A percentile compares a stretch with the other conserved stretches of the same genome.
Conservation (phyloP, 1,140 invertebrate genomes). For the Coboldia fuscipes region DNA sequence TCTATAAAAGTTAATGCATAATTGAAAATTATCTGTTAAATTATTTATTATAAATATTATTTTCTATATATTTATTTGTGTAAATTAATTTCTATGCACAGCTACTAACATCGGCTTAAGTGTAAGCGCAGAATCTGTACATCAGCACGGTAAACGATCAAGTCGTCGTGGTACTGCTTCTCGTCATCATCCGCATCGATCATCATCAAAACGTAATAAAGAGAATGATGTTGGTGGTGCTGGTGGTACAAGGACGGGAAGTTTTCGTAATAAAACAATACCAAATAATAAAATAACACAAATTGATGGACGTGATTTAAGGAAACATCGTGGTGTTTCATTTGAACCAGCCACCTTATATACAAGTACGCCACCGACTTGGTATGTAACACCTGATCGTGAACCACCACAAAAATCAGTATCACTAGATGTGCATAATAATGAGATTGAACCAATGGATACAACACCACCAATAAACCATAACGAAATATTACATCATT, state of each 20-base stretch:
- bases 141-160: conserved; percentile 26
- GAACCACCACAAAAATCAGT: not conserved
- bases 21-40: too few species aligned
- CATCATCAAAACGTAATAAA: conserved; percentile 43
- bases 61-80: too few species aligned
- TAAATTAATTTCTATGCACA: too few species aligned
- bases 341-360: not conserved
- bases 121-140: conserved; percentile 42
- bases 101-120: conserved; percentile 33
- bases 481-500: too few species aligned
- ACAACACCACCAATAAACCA: conserved; percentile 6
- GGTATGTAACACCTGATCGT: not conserved
- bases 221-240: conserved; percentile 27
- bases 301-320: not conserved
- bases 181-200: conserved; percentile 36
- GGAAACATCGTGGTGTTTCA: conserved; percentile 1
- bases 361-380: not conserved
- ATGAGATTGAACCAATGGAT: conserved; percentile 7
- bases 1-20: too few species aligned
- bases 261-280: not conserved
- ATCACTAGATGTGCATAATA: not conserved
- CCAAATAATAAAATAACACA: not conserved
- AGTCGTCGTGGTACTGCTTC: conserved; percentile 42
- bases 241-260: not conserved
- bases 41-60: too few species aligned